A percentile compares a stretch with the other conserved stretches of the same genome.
Conservation (phyloP, 2,888 invertebrate genomes). For the Argynnis bischoffii region DNA sequence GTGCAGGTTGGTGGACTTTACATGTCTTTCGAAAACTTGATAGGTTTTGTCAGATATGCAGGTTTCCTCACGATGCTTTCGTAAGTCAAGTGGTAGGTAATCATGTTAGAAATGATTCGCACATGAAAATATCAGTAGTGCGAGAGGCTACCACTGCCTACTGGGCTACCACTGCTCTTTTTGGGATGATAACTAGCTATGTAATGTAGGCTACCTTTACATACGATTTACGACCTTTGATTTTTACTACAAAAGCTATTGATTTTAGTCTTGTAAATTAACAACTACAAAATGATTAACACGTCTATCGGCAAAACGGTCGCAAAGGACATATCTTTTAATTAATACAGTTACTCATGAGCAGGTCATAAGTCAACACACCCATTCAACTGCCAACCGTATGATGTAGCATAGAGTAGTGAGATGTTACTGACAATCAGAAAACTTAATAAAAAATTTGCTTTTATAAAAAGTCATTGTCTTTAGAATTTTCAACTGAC, state of each 20-base stretch:
- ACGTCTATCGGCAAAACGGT: conserved; percentile 36
- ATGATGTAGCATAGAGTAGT: conserved; percentile 25
- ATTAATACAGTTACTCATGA: conserved; percentile 52
- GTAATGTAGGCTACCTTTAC: too few species aligned
- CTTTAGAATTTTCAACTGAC: too few species aligned
- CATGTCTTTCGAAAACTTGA: too few species aligned
- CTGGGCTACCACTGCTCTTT: too few species aligned
- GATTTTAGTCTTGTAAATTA: not conserved
- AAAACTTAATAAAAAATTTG: not conserved
- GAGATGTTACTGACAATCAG: not conserved
- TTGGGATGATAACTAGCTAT: too few species aligned
- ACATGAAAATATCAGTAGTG: too few species aligned
- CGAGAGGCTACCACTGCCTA: too few species aligned
- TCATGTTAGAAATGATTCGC: too few species aligned
- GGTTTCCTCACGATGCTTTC: too few species aligned
- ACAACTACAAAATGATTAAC: conserved; percentile 8
- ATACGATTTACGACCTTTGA: not conserved
- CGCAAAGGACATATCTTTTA: conserved; percentile 47
- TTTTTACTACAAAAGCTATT: not conserved
- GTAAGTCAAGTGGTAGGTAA: too few species aligned
- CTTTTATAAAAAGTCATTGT: not conserved
- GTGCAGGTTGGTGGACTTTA: too few species aligned
- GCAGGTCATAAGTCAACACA: conserved; percentile 59
- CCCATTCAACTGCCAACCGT: conserved; percentile 21
- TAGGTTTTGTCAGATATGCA: too few species aligned